A percentile compares a stretch with the other conserved stretches of the same genome.
These are phyloP conservation scores for Montipora sp. DNA, from an alignment of 64 coral and sea anemone species.

Conservation along the genomic window DNA sequence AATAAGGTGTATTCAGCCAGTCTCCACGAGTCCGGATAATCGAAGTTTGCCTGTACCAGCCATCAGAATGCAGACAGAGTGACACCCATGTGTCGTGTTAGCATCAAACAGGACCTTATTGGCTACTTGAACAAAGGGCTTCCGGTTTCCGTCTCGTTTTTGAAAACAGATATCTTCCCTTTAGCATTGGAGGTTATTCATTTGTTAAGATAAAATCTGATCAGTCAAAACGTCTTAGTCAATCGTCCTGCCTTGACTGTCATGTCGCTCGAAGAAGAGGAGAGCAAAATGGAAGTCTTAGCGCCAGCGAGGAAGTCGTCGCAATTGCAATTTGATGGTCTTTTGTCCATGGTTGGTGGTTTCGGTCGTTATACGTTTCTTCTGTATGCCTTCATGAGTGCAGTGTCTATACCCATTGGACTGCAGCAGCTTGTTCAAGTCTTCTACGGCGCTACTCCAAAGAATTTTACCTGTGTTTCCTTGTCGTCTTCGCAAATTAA, in stretches of 20 bases:
- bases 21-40: too few relatives aligned
- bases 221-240: too few relatives aligned
- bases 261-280: not conserved
- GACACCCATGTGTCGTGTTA: too few relatives aligned
- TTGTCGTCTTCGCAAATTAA: not conserved
- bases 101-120: too few relatives aligned
- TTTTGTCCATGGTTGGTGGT: conserved; percentile 80
- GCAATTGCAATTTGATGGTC: conserved; percentile 69
- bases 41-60: too few relatives aligned
- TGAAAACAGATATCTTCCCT: too few relatives aligned
- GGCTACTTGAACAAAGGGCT: too few relatives aligned
- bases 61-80: too few relatives aligned
- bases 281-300: not conserved
- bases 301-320: conserved; percentile 20
- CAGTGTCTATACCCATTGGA: conserved; percentile 74
- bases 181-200: too few relatives aligned
- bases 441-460: conserved; percentile 79
- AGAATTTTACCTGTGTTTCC: conserved; percentile 25
- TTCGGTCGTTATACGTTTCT: conserved; percentile 76
- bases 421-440: conserved; percentile 84
- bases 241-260: not conserved
- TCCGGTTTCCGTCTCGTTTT: too few relatives aligned
- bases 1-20: too few relatives aligned
- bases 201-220: too few relatives aligned
- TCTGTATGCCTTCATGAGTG: conserved; percentile 84